These are phyloP conservation scores for Drosophila pruinosa DNA, from an alignment of 1,140 invertebrate genomes.

Conservation along the genomic window DNA sequence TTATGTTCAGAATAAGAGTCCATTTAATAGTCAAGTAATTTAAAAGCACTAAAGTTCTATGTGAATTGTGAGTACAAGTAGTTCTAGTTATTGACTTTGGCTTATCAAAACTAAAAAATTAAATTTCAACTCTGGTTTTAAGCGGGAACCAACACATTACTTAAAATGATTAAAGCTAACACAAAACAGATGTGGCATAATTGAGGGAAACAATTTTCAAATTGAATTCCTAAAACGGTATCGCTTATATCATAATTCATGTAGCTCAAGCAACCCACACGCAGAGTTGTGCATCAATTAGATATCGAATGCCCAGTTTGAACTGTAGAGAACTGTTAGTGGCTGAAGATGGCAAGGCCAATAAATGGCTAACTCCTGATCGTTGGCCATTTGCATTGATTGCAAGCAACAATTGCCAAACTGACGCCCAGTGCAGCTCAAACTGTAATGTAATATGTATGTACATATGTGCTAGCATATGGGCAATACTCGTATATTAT, in stretches of 20 bases:
- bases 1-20: too few relatives aligned
- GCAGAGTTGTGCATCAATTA: neutral
- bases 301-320: neutral
- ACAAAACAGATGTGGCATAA: neutral
- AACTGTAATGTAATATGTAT: slow-evolving; percentile 18
- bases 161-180: neutral
- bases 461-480: neutral
- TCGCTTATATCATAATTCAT: slow-evolving; percentile 6
- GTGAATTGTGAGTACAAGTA: neutral
- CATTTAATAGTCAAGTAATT: too few relatives aligned
- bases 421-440: slow-evolving; percentile 13
- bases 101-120: neutral
- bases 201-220: neutral
- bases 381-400: slow-evolving; percentile 56
- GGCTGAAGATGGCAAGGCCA: slow-evolving; percentile 32
- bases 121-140: too few relatives aligned
- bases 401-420: slow-evolving; percentile 33
- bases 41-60: too few relatives aligned
- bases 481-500: slow-evolving; percentile 47
- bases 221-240: neutral
- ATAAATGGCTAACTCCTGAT: slow-evolving; percentile 57
- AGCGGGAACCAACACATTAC: neutral
- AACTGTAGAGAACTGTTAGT: neutral
- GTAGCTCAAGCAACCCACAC: slow-evolving; percentile 5
- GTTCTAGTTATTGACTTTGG: too few relatives aligned